Evolutionary conservation across 23 tunicate genomes (phyloP), one percentile per base, ranked within the genome.

Genomic region (Ciona savignyi): DNA sequence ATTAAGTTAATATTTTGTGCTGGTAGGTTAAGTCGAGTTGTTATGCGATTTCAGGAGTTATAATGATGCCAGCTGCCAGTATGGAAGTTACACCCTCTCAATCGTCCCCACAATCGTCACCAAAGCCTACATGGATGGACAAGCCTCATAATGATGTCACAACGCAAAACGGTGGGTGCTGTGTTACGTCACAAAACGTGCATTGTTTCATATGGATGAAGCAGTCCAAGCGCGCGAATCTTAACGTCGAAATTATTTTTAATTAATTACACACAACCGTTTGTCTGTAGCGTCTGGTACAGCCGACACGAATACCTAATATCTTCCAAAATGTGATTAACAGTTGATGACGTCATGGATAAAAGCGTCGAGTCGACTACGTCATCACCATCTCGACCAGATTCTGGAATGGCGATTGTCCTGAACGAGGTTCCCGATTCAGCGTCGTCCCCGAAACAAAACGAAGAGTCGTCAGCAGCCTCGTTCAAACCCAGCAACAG

Each of bases 1-100:
- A n/a, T n/a, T n/a, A n/a, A n/a, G n/a, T n/a, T n/a, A n/a, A n/a
- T n/a, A n/a, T n/a, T n/a, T n/a, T n/a, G n/a, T n/a, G n/a, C n/a
- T n/a, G n/a, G n/a, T n/a, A n/a, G n/a, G 56, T 42, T 42, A 42
- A 42, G 56, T 42, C 9, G 56, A 75, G 56, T 9, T 42, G 56
- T 42, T 42, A 42, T 42, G 56, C 9, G 9, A 42, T 42, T 42
- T 6, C 56, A 42, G 56, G 56, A 15, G 15, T 42, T 42, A 42
- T 42, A 6, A 42, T 42, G 56, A 42, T 42, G 56, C 56, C 56
- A 42, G 56, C 56, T 42, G 56, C 56, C 56, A 42, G 56, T 42
- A 42, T 42, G 56, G 56, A 42, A 42, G 56, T 42, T 42, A 42
- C 56, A 42, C 56, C 15, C 56, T 42, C 56, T 15, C 56, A 42